A percentile compares a stretch with the other conserved stretches of the same genome.
These are phyloP conservation scores for Rhagoletis zephyria DNA, from an alignment of 1,140 invertebrate species.

Conservation along the genomic window DNA sequence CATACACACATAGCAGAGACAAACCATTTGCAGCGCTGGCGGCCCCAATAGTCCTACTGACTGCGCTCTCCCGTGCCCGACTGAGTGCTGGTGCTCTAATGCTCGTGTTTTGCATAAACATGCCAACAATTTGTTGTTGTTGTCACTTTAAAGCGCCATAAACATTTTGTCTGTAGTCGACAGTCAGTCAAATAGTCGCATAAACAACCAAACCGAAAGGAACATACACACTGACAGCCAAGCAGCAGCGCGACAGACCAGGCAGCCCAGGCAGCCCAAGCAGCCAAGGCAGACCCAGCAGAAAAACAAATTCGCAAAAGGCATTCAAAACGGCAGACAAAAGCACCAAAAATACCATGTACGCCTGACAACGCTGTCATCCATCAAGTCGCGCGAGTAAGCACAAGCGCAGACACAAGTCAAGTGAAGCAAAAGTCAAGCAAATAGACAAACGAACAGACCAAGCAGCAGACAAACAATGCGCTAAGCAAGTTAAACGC, in stretches of 20 bases:
- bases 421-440: slow-evolving; percentile 45
- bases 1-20: background rate
- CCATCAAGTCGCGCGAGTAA: slow-evolving; percentile 6
- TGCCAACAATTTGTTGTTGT: slow-evolving; percentile 52
- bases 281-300: background rate
- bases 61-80: background rate
- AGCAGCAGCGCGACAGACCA: background rate
- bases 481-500: background rate
- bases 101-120: slow-evolving; percentile 51
- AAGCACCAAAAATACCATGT: slow-evolving; percentile 42
- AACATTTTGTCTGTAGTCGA: slow-evolving; percentile 47
- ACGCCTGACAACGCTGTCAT: slow-evolving; percentile 44
- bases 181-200: slow-evolving; percentile 49
- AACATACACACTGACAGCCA: background rate
- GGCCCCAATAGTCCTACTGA: background rate
- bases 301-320: background rate
- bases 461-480: background rate
- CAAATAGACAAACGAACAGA: slow-evolving; percentile 29
- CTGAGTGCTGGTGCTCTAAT: background rate
- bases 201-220: slow-evolving; percentile 44
- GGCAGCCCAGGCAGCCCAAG: background rate
- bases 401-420: slow-evolving; percentile 29
- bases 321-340: background rate
- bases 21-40: background rate
- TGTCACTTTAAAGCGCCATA: slow-evolving; percentile 52